Evolutionary conservation across 2,113 vertebrate genomes (phyloP), one percentile per base, ranked within the genome.

Genomic region (Indicator indicator): DNA sequence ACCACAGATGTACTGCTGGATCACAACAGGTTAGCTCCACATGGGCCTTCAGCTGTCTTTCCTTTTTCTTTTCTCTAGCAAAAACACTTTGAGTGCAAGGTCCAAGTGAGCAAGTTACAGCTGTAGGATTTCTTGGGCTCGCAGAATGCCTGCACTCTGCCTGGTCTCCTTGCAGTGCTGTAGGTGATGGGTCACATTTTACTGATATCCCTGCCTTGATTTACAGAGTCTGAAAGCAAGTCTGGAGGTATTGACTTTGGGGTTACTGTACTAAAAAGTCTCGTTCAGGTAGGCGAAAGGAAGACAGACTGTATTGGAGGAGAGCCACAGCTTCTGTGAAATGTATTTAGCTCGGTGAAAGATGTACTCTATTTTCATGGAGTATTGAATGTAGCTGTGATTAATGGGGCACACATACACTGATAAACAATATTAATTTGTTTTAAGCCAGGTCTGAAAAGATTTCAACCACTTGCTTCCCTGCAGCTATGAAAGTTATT

Each of bases 381-480:
- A 90, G 84, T 83, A 89, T 71, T 85, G 94, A 96, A 96, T 79
- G 92, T 64, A 72, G 84, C 92, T 76, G 58, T 94, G 97, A 97
- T 95, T 95, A 96, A 97, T 88, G 91, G 92, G 77, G 56, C 89
- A 87, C 89, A 62, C 52, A 93, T 42, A 67, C 83, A 89, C 95
- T 93, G 93, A 96, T 93, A 96, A 97, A 96, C 64, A 95, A 91
- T 90, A 95, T 90, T 94, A 88, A 96, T 95, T 93, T 96, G 94
- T 83, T 95, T 97, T 89, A 86, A 90, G 91, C 88, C 70, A 93
- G 89, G 94, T 93, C 83, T 91, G 92, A 93, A 76, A 95, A 93
- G 80, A 95, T 86, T 95, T 85, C 88, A 93, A 94, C 89, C 59
- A 58, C 77, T 86, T 78, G 79, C 74, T 91, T 87, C 86, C 81